Evolutionary conservation across 2,113 vertebrate species (phyloP), one percentile per base, ranked within the genome.

Genomic region (Chaenocephalus aceratus): DNA sequence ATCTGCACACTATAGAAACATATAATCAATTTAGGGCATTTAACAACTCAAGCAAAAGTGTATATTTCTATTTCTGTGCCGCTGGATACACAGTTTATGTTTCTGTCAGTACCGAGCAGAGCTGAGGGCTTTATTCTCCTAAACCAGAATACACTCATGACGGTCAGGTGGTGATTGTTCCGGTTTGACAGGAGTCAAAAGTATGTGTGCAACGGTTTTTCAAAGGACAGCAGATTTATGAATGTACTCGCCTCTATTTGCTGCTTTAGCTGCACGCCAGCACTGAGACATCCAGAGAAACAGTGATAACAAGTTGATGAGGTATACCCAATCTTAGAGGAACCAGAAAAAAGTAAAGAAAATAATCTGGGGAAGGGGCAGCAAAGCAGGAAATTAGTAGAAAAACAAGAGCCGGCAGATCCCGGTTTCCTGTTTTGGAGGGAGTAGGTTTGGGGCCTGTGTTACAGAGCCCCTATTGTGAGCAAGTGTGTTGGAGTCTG

Each of bases 381-480:
- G 88, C 89, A 93, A 94, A 94, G 95, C 94, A 96, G 95, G 95
- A 96, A 95, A 95, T 95, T 91, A 94, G 91, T 87, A 91, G 84
- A 92, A 95, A 95, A 95, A 95, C 94, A 95, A 95, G 92, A 92
- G 85, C 90, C 85, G 51, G 89, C 94, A 92, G 91, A 93, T 94
- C 87, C 93, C 87, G 90, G 91, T 94, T 95, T 96, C 94, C 94
- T 96, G 95, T 95, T 95, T 93, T 91, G 77, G 91, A 90, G 92
- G 92, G 89, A 90, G 89, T 83, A 88, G 10, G 86, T 93, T 94
- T 86, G 85, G 87, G 91, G 87, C 82, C 89, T 81, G 92, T 80
- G 85, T 87, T 93, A 96, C 94, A 96, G 94, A 94, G 95, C 88
- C 91, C 93, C 95, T 92, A 95, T 95, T 96, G 94, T 96, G 93